Percentiles rank a stretch among this genome's conserved stretches.
These are phyloP conservation scores for Ophion ventricosus DNA, from an alignment of 2,888 invertebrate species.

Conservation along the genomic window DNA sequence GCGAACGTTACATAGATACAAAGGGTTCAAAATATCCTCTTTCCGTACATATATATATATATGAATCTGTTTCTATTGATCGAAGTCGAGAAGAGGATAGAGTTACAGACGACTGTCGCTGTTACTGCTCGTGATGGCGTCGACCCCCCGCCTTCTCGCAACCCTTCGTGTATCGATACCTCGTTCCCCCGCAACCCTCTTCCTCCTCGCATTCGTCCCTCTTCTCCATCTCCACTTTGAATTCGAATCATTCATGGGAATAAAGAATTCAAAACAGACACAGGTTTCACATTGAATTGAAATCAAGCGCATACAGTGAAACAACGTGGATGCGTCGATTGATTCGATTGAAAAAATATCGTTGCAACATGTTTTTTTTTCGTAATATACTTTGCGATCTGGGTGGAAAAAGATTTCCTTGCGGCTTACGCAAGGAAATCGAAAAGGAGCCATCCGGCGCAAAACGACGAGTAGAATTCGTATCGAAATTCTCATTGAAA, in stretches of 20 bases:
- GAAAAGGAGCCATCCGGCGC: background rate
- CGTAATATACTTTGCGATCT: background rate
- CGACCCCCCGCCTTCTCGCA: slow-evolving; percentile 72
- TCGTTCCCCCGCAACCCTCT: slow-evolving; percentile 18
- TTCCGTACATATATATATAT: slow-evolving; percentile 66
- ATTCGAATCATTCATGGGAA: slow-evolving; percentile 13
- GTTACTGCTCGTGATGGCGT: slow-evolving; percentile 71
- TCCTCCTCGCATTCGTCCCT: slow-evolving; percentile 39
- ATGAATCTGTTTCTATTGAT: slow-evolving; percentile 80
- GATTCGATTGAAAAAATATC: background rate
- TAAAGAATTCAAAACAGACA: background rate
- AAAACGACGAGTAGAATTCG: background rate
- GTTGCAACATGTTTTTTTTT: background rate
- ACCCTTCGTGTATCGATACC: slow-evolving; percentile 57
- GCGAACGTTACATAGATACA: background rate
- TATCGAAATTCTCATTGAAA: slow-evolving; percentile 25
- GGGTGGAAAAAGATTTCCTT: background rate
- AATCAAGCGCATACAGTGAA: background rate
- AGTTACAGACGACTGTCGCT: slow-evolving; percentile 79
- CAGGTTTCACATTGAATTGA: no score
- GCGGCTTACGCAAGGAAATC: background rate
- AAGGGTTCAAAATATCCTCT: background rate
- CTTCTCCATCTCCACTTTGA: slow-evolving; percentile 29
- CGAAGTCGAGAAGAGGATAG: slow-evolving; percentile 80
- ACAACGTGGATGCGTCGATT: background rate